Conservation (phyloP, 2,797 vertebrate species). For the Alauda arvensis region DNA sequence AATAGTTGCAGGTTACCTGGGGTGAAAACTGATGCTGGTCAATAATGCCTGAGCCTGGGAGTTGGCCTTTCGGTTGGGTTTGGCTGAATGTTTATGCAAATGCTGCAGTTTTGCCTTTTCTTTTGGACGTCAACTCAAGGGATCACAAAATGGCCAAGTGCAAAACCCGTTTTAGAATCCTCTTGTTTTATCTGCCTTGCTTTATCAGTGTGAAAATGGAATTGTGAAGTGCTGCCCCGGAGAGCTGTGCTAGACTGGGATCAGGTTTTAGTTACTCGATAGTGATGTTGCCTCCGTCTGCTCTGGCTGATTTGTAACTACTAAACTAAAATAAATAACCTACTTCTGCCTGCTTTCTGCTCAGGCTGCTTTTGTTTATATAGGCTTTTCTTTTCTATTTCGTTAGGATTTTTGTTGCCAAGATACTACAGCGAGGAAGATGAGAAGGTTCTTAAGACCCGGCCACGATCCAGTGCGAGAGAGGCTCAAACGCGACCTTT, state of each 20-base stretch:
- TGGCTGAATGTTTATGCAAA: background rate
- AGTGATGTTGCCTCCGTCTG: background rate
- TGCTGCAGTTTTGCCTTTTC: background rate
- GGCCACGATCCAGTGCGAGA: slow-evolving; percentile 91
- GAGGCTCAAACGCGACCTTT: slow-evolving; percentile 90
- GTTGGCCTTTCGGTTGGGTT: background rate
- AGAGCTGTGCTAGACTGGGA: background rate
- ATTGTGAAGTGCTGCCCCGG: background rate
- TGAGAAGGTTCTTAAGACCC: slow-evolving; percentile 93
- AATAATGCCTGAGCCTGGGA: background rate
- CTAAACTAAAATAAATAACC: slow-evolving; percentile 34
- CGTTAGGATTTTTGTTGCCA: slow-evolving; percentile 48
- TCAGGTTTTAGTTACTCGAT: slow-evolving; percentile 33
- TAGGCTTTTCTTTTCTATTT: background rate
- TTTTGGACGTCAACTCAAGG: background rate
- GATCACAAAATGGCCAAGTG: background rate
- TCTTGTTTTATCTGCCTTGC: background rate
- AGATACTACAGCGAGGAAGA: slow-evolving; percentile 69
- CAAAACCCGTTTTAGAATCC: background rate
- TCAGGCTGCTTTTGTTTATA: background rate
- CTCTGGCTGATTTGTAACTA: background rate
- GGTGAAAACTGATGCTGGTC: slow-evolving; percentile 16
- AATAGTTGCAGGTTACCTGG: slow-evolving; percentile 21
- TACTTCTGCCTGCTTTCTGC: slow-evolving; percentile 6
- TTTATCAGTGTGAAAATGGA: background rate